Evolutionary conservation across 30 jellyfish, hydroid and myxozoan species (phyloP).

Genomic region (Turritopsis rubra): DNA sequence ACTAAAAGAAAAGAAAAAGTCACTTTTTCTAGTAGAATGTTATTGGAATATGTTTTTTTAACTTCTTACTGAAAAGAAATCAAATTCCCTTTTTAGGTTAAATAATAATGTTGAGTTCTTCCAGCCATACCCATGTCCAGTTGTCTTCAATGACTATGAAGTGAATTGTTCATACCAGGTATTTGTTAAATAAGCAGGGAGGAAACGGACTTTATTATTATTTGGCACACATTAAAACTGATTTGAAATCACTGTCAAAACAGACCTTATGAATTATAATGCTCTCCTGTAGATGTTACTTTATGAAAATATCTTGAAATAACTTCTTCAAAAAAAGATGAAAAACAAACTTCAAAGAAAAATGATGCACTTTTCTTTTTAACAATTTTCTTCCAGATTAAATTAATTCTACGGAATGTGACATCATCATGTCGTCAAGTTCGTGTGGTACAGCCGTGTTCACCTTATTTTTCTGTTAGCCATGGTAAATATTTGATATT

Average conservation of each 20-base stretch:
- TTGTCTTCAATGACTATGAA: constrained; percentile 55
- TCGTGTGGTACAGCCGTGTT: constrained; percentile 51
- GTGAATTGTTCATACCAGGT: constrained; percentile 62
- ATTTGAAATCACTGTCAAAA: no score
- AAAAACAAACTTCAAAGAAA: neutral
- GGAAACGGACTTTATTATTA: no score
- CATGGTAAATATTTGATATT: constrained; percentile 38
- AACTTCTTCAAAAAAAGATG: neutral
- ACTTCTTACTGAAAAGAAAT: no score
- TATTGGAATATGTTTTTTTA: no score
- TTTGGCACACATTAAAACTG: no score
- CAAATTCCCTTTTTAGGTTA: no score
- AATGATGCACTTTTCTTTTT: neutral
- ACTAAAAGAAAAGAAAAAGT: no score
- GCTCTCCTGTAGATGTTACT: no score
- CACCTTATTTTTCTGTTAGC: constrained; percentile 50
- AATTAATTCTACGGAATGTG: constrained; percentile 36
- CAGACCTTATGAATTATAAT: no score
- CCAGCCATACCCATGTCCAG: constrained; percentile 53
- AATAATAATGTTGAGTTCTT: constrained; percentile 24
- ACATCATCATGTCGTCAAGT: constrained; percentile 72
- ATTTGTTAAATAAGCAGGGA: no score
- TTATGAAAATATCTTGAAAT: no score
- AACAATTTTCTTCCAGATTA: neutral
- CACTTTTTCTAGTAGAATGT: no score